Evolutionary conservation across 2,113 vertebrate species (phyloP).

Genomic region (Chlorocebus sabaeus): DNA sequence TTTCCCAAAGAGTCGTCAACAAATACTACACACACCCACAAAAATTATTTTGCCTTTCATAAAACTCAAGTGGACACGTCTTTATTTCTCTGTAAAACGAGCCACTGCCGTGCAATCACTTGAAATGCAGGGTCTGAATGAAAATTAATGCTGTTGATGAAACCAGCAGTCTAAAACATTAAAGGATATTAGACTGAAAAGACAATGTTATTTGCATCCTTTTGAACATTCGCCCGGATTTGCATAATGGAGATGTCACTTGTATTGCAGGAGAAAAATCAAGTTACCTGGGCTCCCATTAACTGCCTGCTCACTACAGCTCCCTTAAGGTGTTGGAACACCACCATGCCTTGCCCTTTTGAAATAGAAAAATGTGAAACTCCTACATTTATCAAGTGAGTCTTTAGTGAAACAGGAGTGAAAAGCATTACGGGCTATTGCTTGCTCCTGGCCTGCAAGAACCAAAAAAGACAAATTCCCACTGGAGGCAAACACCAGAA

Average conservation of each 20-base stretch:
- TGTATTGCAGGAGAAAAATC: constrained; percentile 50
- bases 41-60: constrained; percentile 52
- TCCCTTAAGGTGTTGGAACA: background rate
- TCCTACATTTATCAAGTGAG: background rate
- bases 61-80: constrained; percentile 9
- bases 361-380: constrained; percentile 28
- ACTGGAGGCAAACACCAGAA: background rate
- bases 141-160: constrained; percentile 61
- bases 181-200: constrained; percentile 45
- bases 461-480: background rate
- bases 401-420: background rate
- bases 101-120: background rate
- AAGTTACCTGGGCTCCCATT: constrained; percentile 4
- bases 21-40: constrained; percentile 14
- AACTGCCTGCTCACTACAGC: background rate
- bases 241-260: constrained; percentile 66
- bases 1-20: constrained; percentile 42
- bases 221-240: constrained; percentile 21
- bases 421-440: background rate
- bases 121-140: constrained; percentile 19
- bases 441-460: background rate
- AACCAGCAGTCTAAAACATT: constrained; percentile 15
- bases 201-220: constrained; percentile 50
- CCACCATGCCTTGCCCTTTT: constrained; percentile 5
- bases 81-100: constrained; percentile 28